These are phyloP conservation scores for Drosophila affinis DNA, from an alignment of 2,888 invertebrate genomes.

Conservation along the genomic window DNA sequence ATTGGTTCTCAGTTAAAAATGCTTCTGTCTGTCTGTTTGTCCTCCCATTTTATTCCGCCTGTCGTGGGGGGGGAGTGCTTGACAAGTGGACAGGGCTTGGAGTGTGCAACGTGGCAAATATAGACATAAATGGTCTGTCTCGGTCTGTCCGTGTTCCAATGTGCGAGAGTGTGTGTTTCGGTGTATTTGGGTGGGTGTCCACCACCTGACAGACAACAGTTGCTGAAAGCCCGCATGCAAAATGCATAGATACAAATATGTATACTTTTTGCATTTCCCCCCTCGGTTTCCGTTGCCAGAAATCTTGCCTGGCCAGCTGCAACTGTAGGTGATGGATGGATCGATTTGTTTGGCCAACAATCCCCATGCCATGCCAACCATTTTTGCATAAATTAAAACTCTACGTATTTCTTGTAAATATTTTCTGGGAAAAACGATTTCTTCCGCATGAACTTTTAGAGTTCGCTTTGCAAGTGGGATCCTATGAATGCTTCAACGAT, in stretches of 20 bases:
- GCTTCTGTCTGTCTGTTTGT: slow-evolving; percentile 18
- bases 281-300: slow-evolving; percentile 13
- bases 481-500: slow-evolving; percentile 21
- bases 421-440: slow-evolving; percentile 37
- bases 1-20: slow-evolving; percentile 33
- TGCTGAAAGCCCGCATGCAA: slow-evolving; percentile 63
- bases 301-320: slow-evolving; percentile 36
- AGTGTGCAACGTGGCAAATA: slow-evolving; percentile 43
- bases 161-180: slow-evolving; percentile 11
- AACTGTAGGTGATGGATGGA: slow-evolving; percentile 62
- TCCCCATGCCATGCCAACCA: slow-evolving; percentile 24
- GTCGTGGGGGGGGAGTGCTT: neutral
- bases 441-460: slow-evolving; percentile 31
- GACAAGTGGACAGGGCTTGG: slow-evolving; percentile 12
- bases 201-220: slow-evolving; percentile 62
- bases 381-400: slow-evolving; percentile 68
- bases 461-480: slow-evolving; percentile 33
- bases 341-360: slow-evolving; percentile 47
- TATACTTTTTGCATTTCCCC: slow-evolving; percentile 24
- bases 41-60: neutral
- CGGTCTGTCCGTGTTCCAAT: slow-evolving; percentile 6
- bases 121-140: slow-evolving; percentile 43
- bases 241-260: slow-evolving; percentile 53
- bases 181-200: slow-evolving; percentile 18
- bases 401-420: slow-evolving; percentile 54